A percentile compares a stretch with the other conserved stretches of the same genome.
Conservation (phyloP, 2,888 invertebrate genomes). For the Drosophila conformis region DNA sequence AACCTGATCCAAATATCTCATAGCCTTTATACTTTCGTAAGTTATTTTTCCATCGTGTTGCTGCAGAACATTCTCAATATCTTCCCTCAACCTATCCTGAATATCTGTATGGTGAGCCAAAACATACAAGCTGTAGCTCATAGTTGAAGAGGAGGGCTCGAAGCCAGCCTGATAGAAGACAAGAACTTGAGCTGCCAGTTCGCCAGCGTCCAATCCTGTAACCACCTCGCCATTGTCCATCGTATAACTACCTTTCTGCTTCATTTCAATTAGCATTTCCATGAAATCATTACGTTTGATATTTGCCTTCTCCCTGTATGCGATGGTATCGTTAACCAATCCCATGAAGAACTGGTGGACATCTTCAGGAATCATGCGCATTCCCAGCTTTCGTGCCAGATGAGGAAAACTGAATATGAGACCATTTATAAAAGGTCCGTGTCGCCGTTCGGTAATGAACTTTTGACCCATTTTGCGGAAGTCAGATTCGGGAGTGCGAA, state of each 20-base stretch:
- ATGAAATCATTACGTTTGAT: slow-evolving; percentile 85
- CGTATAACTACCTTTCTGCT: slow-evolving; percentile 67
- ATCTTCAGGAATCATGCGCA: slow-evolving; percentile 65
- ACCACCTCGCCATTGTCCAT: slow-evolving; percentile 71
- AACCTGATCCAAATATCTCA: slow-evolving; percentile 85
- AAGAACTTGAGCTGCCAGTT: slow-evolving; percentile 86
- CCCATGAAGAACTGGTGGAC: slow-evolving; percentile 79
- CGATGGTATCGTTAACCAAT: slow-evolving; percentile 83
- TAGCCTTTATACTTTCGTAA: slow-evolving; percentile 82
- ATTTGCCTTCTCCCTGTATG: slow-evolving; percentile 81
- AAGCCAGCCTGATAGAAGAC: slow-evolving; percentile 86
- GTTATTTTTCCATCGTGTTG: slow-evolving; percentile 83
- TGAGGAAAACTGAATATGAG: slow-evolving; percentile 66
- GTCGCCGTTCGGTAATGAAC: too few relatives aligned
- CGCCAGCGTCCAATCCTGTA: slow-evolving; percentile 75
- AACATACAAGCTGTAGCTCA: slow-evolving; percentile 85
- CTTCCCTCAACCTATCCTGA: slow-evolving; percentile 84
- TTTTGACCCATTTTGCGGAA: too few relatives aligned
- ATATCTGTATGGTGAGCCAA: slow-evolving; percentile 85
- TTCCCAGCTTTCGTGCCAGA: slow-evolving; percentile 63
- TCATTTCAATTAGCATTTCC: slow-evolving; percentile 85
- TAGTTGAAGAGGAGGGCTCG: slow-evolving; percentile 86
- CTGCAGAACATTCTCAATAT: slow-evolving; percentile 83
- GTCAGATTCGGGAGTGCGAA: too few relatives aligned
- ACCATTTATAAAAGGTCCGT: too few relatives aligned